Evolutionary conservation across 2,888 invertebrate species (phyloP).

Genomic region (Phorcus lineatus): DNA sequence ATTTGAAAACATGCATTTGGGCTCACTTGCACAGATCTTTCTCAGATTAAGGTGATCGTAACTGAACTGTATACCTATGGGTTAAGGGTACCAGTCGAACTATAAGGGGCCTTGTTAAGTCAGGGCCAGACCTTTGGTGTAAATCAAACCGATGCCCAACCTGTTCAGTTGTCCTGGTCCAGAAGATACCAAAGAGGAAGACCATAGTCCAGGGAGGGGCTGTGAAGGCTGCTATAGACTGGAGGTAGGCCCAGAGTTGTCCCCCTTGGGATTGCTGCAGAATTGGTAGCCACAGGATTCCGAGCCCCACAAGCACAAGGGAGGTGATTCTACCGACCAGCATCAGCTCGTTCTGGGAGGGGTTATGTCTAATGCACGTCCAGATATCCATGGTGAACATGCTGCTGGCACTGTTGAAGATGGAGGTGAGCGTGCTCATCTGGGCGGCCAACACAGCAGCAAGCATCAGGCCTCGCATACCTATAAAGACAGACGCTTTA

Average conservation of each 20-base stretch:
- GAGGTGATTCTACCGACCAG: conserved; percentile 71
- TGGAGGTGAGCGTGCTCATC: conserved; percentile 79
- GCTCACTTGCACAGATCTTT: too few species aligned
- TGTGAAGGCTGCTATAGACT: conserved; percentile 78
- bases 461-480: conserved; percentile 75
- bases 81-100: too few species aligned
- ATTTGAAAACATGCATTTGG: too few species aligned
- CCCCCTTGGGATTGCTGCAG: conserved; percentile 76
- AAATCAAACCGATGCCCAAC: conserved; percentile 62
- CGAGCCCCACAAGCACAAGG: conserved; percentile 68
- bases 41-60: too few species aligned
- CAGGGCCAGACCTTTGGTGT: too few species aligned
- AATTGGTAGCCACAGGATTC: conserved; percentile 77
- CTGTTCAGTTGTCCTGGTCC: conserved; percentile 77
- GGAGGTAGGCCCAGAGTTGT: conserved; percentile 79
- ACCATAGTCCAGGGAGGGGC: conserved; percentile 79
- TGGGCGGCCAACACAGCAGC: conserved; percentile 79
- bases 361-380: conserved; percentile 64
- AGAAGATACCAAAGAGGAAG: conserved; percentile 78
- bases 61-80: too few species aligned
- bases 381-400: conserved; percentile 79
- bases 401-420: conserved; percentile 79
- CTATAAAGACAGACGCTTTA: conserved; percentile 44
- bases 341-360: conserved; percentile 72
- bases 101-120: too few species aligned